Percentiles rank a stretch among this genome's conserved stretches.
Conservation (phyloP, 2,888 invertebrate genomes). For the Drosophila mayaguana region DNA sequence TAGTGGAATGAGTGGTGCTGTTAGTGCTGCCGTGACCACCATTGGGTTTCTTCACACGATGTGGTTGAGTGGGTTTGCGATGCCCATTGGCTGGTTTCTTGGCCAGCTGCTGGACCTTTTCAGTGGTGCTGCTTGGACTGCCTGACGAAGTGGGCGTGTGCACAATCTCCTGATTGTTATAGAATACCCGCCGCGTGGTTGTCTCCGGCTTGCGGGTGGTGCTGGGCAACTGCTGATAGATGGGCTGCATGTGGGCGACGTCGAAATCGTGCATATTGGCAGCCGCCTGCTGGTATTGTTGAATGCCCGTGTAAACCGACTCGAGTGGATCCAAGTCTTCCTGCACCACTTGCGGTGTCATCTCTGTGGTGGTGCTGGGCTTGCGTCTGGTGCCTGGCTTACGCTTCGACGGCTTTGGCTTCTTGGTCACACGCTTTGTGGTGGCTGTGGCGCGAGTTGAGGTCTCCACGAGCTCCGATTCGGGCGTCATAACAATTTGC, state of each 20-base stretch:
- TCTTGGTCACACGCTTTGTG: conserved; percentile 66
- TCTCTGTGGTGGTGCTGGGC: conserved; percentile 65
- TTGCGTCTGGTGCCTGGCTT: conserved; percentile 80
- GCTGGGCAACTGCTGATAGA: conserved; percentile 74
- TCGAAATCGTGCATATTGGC: conserved; percentile 78
- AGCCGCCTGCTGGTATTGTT: conserved; percentile 80
- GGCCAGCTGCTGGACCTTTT: conserved; percentile 51
- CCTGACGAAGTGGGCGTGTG: conserved; percentile 63
- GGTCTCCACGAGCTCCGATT: conserved; percentile 84
- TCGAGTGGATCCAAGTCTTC: conserved; percentile 80
- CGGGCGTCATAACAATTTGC: conserved; percentile 85
- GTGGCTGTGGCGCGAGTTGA: conserved; percentile 65
- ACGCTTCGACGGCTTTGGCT: conserved; percentile 79
- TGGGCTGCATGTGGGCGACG: conserved; percentile 79
- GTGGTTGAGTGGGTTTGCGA: conserved; percentile 68
- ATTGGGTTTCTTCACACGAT: conserved; percentile 78
- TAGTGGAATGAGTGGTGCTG: conserved; percentile 40
- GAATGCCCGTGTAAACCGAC: conserved; percentile 82
- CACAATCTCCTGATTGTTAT: conserved; percentile 82
- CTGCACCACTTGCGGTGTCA: conserved; percentile 75
- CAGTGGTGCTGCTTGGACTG: conserved; percentile 31
- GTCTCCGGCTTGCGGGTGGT: conserved; percentile 64
- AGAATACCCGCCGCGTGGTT: conserved; percentile 79
- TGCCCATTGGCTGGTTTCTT: conserved; percentile 68
- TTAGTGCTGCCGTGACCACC: conserved; percentile 20